Evolutionary conservation across 1,140 invertebrate species (phyloP), one percentile per base, ranked within the genome.

Genomic region (Pachypsylla venusta): DNA sequence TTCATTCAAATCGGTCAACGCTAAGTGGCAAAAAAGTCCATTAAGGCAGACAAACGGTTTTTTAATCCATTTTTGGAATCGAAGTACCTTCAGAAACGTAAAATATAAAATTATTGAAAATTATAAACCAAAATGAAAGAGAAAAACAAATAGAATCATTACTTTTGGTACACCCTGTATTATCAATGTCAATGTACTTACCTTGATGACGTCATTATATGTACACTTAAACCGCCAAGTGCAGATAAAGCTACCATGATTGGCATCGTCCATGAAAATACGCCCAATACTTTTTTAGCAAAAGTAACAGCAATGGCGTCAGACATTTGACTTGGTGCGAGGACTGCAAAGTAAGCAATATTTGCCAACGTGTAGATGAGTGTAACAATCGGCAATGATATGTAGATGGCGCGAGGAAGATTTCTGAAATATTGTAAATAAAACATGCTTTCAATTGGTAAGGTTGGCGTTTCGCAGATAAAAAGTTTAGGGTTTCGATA

Each of bases 231-330:
- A 3, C 87, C 88, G 26, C 89, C 89, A 65, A 92, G 81, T 5
- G 88, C 85, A 0, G 88, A 89, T 14, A 89, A 78, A 1, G 89
- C 89, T 2, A 93, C 89, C 69, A 91, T 81, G 3, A 87, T 68
- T 0, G 90, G 88, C 76, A 93, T 89, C 1, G 82, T 80, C 80
- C 85, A 87, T 0, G 81, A 74, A 69, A 85, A 77, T 39, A 74
- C 75, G 1, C 87, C 85, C 13, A 93, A 68, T 2, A 85, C 71
- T 62, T 77, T 71, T 63, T 85, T 77, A n/a, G 85, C 84, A 72
- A 92, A 92, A 30, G 87, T 85, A 70, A 98, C 91, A 65, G 94
- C 94, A 60, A 98, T 93, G 53, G 94, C 94, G 70, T 89, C 81
- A 2, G 90, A 92, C 67, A 98, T 85, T 68, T 89, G 87, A 5